A percentile compares a stretch with the other conserved stretches of the same genome.
Conservation (phyloP, 2,113 vertebrate species). For the Prinia subflava region DNA sequence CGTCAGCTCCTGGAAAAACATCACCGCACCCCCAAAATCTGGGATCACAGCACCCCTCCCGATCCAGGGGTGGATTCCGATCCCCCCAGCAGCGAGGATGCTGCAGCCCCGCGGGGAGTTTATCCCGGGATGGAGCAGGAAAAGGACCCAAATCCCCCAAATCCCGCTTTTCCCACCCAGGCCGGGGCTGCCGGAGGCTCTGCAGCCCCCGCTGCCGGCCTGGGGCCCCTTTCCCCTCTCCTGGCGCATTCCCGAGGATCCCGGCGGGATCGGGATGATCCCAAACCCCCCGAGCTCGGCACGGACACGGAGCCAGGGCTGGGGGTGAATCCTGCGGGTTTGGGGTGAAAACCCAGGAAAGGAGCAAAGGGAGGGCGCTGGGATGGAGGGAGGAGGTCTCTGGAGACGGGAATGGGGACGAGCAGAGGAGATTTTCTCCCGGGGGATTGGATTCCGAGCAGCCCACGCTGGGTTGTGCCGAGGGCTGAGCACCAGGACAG, state of each 20-base stretch:
- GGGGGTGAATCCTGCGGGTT: not conserved
- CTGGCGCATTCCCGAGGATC: not conserved
- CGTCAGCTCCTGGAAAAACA: not conserved
- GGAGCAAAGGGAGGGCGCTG: not conserved
- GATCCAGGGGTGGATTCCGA: fast-evolving
- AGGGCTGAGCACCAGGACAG: fast-evolving
- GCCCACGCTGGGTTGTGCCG: fast-evolving
- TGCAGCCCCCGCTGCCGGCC: not conserved
- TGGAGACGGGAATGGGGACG: not conserved
- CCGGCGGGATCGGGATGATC: not conserved
- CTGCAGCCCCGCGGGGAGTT: not conserved
- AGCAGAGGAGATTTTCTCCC: not conserved
- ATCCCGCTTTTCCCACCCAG: not conserved
- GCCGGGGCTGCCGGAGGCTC: not conserved
- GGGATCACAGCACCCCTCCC: not conserved
- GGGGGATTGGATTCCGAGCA: not conserved
- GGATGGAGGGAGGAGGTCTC: not conserved
- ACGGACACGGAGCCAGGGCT: fast-evolving
- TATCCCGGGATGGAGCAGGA: no score
- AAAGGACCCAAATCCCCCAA: not conserved
- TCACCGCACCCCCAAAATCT: not conserved
- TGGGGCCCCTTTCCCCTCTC: not conserved
- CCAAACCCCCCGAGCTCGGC: not conserved
- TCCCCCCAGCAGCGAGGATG: not conserved
- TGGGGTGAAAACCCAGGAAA: fast-evolving